Evolutionary conservation across 2,888 invertebrate species (phyloP).

Genomic region (Pogonocherus hispidulus): DNA sequence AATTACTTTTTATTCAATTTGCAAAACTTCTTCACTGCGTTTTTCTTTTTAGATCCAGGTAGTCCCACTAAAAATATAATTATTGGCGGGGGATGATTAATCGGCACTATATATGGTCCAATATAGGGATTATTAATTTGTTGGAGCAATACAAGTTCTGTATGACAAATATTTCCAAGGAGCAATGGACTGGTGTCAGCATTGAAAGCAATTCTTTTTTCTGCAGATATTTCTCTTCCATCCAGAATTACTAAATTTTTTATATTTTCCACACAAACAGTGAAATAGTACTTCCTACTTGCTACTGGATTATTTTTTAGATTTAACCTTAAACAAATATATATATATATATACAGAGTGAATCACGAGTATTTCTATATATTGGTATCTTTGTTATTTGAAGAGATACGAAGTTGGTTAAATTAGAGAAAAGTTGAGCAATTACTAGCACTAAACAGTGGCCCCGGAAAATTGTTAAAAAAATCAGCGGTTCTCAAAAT

Average conservation of each 20-base stretch:
- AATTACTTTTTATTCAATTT: constrained; percentile 49
- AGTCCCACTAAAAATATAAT: constrained; percentile 68
- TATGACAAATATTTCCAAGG: constrained; percentile 57
- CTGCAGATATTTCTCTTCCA: constrained; percentile 59
- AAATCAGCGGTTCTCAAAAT: too few relatives aligned
- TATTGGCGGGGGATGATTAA: constrained; percentile 62
- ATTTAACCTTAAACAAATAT: constrained; percentile 58
- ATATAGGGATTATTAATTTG: constrained; percentile 54
- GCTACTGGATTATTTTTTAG: constrained; percentile 60
- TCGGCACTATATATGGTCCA: constrained; percentile 61
- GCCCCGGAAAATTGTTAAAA: too few relatives aligned
- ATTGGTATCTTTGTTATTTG: too few relatives aligned
- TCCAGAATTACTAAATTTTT: constrained; percentile 64
- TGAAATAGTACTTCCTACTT: constrained; percentile 58
- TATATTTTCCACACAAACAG: constrained; percentile 63
- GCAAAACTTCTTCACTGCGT: constrained; percentile 58
- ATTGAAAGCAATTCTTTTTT: constrained; percentile 57
- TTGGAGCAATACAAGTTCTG: constrained; percentile 47
- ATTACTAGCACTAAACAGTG: too few relatives aligned
- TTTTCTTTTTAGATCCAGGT: constrained; percentile 62
- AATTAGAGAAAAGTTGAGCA: too few relatives aligned
- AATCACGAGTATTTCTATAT: too few relatives aligned
- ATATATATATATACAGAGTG: too few relatives aligned
- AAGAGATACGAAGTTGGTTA: too few relatives aligned
- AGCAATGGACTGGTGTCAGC: constrained; percentile 47